These are phyloP conservation scores for Eurois occulta DNA, from an alignment of 2,888 invertebrate species.

Conservation along the genomic window DNA sequence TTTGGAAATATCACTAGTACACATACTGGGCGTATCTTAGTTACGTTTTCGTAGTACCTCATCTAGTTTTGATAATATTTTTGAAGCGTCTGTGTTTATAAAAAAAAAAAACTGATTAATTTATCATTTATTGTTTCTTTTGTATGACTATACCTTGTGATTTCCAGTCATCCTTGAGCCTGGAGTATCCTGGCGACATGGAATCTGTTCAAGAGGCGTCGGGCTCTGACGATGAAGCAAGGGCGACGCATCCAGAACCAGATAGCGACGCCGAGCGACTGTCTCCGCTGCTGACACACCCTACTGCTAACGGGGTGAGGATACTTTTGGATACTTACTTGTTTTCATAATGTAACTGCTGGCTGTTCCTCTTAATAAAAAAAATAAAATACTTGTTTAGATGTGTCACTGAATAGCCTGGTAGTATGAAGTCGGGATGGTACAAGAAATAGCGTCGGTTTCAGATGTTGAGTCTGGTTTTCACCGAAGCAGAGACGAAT, in stretches of 20 bases:
- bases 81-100: neutral
- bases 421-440: neutral
- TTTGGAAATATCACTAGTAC: neutral
- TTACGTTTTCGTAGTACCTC: neutral
- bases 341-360: too few species aligned
- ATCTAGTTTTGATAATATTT: neutral
- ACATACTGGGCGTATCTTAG: neutral
- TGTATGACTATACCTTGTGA: neutral
- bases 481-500: neutral
- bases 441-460: neutral
- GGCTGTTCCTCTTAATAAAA: too few species aligned
- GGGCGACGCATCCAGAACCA: slow-evolving; percentile 89
- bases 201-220: slow-evolving; percentile 68
- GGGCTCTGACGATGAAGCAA: slow-evolving; percentile 71
- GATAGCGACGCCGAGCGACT: slow-evolving; percentile 96
- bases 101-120: neutral
- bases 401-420: neutral
- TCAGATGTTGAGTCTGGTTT: neutral
- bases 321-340: neutral
- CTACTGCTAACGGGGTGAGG: slow-evolving; percentile 77
- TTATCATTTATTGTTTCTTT: neutral
- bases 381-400: too few species aligned
- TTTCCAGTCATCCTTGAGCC: slow-evolving; percentile 80
- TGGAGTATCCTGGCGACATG: slow-evolving; percentile 75
- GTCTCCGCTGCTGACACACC: slow-evolving; percentile 92